Evolutionary conservation across 2,888 invertebrate species (phyloP), one percentile per base, ranked within the genome.

Genomic region (Clostera curtula): DNA sequence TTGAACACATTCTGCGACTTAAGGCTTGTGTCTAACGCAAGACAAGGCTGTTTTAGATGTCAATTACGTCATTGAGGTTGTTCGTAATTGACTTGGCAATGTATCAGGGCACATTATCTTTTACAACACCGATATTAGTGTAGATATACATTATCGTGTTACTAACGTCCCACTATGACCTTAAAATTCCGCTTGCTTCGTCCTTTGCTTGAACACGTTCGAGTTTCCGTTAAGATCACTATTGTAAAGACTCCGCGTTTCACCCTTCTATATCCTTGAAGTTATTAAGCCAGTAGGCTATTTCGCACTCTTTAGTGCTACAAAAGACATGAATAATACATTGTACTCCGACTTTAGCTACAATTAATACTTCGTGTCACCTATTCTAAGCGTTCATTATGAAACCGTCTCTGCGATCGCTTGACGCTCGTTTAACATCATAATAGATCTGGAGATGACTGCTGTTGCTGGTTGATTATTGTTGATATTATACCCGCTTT

Each of bases 371-470:
- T 27, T 20, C 18, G 13, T 34, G 29, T 24, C 9, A 10, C 26
- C 11, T 11, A 7, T 12, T 5, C 14, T 8, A 2, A 24, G 12
- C 10, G 19, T 21, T 19, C 14, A 29, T 38, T 40, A 40, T 25
- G 27, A 25, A 29, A 30, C 19, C 18, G 29, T 20, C 28, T 33
- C 27, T 30, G 25, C 34, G 31, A 40, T 41, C 39, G 49, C 37
- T 36, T 23, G 36, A 36, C 29, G 33, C 39, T 34, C 37, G 41
- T 45, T 58, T 60, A 41, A 37, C 56, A 56, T 56, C 29, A 57
- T 50, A 62, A 59, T 50, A 30, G 24, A 14, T 27, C 11, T 27
- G 29, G 27, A n/a, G n/a, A n/a, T n/a, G n/a, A n/a, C n/a, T n/a
- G n/a, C n/a, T n/a, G n/a, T n/a, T 47, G 36, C 38, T 40, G 43